Base-by-base conservation (phyloP, 2,888 invertebrate species). In the Drosophila falleni region DNA sequence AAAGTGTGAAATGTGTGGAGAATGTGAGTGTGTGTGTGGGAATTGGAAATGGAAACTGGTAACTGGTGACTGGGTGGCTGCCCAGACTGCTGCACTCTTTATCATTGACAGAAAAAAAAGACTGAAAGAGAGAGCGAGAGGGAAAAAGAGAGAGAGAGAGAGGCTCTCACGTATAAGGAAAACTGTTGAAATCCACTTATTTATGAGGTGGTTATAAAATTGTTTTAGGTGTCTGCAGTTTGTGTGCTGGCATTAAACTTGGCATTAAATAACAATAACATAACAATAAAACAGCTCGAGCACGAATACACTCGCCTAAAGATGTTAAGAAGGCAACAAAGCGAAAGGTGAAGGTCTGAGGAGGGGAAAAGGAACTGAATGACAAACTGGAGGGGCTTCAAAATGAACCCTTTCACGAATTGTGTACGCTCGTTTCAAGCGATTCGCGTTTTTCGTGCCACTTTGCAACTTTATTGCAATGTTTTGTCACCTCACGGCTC, bases 221-320 rank as follows among this genome's bases (percentile, higher is more conserved):
- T 83, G 84, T 81, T 89, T 87, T 73, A 88, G 84, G 70, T 78
- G 80, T 72, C 78, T 65, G 70, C 70, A 67, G 68, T 55, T 55
- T 60, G 64, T 70, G 83, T 71, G 86, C 81, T 83, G 82, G 83
- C 86, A 87, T 83, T 87, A 83, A 81, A 71, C 74, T 75, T 80
- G 85, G 77, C 82, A 87, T 84, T 84, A 89, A 84, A 89, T 89
- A 89, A 84, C 87, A 89, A 89, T 84, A 87, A 81, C 84, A 72
- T 74, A 71, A 84, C 81, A 87, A 87, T 84, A 85, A 89, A 87
- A 69, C 68, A 70, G 66, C 71, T 74, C 62, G 56, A 71, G 75
- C 62, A 76, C 79, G 79, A 79, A 74, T 54, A 35, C 47, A 62
- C 63, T 39, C 64, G 56, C 13, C 50, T 49, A 37, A 44, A 47